phyloP scores from a whole-genome alignment of 1,140 invertebrate genomes.

The Drosophila punjabiensis region DNA sequence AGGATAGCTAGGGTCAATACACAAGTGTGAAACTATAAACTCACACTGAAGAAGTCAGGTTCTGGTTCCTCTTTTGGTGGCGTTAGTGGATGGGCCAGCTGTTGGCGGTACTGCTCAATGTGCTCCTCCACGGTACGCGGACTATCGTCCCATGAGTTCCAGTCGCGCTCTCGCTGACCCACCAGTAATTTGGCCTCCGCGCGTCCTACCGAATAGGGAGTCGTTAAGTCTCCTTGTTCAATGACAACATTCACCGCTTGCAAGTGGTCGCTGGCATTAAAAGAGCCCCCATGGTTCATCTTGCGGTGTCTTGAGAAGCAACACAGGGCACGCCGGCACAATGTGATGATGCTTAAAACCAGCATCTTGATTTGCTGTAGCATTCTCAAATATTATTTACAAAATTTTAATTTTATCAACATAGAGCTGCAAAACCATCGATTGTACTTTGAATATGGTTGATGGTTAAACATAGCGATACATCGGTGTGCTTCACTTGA shows the following conservation, averaged over 20 bases:
- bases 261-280: constrained; percentile 46
- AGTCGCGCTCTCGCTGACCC: constrained; percentile 69
- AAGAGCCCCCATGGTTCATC: constrained; percentile 52
- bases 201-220: constrained; percentile 1
- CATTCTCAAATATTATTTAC: constrained; percentile 47
- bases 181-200: background rate
- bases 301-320: constrained; percentile 81
- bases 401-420: background rate
- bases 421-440: background rate
- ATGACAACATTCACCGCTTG: constrained; percentile 68
- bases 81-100: constrained; percentile 77
- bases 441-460: background rate
- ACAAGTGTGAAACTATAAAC: constrained; percentile 21
- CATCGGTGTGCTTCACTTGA: background rate
- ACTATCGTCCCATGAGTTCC: constrained; percentile 85
- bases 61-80: constrained; percentile 76
- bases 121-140: constrained; percentile 83
- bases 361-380: constrained; percentile 81
- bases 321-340: constrained; percentile 78
- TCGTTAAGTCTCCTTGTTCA: constrained; percentile 47
- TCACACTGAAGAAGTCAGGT: constrained; percentile 82
- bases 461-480: background rate
- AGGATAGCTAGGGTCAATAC: background rate
- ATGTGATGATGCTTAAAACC: constrained; percentile 70
- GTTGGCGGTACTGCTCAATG: constrained; percentile 84